phyloP scores from a whole-genome alignment of 2,888 invertebrate genomes.

The Diarsia dahlii region DNA sequence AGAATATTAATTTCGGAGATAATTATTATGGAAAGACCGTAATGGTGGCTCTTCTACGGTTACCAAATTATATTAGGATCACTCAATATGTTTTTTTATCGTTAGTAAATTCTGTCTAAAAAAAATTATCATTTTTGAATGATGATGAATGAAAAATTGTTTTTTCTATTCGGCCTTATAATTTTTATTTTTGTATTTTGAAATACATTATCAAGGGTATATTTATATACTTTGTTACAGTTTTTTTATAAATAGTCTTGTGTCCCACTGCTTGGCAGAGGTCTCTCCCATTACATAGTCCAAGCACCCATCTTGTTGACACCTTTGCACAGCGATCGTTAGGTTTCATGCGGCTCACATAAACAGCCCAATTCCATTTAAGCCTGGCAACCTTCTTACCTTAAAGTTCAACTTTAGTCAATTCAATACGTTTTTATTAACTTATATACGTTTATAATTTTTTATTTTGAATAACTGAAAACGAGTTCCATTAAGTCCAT shows the following conservation, averaged over 20 bases:
- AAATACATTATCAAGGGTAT: neutral
- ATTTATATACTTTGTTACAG: too few relatives aligned
- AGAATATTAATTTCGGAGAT: conserved; percentile 15
- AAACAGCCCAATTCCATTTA: too few relatives aligned
- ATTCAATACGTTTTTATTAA: neutral
- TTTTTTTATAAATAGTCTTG: too few relatives aligned
- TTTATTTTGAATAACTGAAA: neutral
- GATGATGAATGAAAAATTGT: neutral
- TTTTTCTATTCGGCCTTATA: neutral
- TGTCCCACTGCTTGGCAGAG: too few relatives aligned
- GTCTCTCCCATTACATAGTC: too few relatives aligned
- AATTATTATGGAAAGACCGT: conserved; percentile 1
- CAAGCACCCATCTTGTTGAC: too few relatives aligned
- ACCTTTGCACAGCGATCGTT: too few relatives aligned
- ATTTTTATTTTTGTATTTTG: neutral
- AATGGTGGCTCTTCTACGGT: neutral
- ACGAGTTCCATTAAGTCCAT: neutral
- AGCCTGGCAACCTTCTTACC: too few relatives aligned
- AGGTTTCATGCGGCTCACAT: too few relatives aligned
- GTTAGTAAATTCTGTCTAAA: neutral
- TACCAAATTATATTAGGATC: conserved; percentile 18
- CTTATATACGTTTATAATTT: neutral
- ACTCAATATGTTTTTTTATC: neutral
- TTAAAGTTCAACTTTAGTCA: neutral
- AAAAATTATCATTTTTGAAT: too few relatives aligned